phyloP scores from a whole-genome alignment of 2,888 invertebrate species.

The Elysia crispata region DNA sequence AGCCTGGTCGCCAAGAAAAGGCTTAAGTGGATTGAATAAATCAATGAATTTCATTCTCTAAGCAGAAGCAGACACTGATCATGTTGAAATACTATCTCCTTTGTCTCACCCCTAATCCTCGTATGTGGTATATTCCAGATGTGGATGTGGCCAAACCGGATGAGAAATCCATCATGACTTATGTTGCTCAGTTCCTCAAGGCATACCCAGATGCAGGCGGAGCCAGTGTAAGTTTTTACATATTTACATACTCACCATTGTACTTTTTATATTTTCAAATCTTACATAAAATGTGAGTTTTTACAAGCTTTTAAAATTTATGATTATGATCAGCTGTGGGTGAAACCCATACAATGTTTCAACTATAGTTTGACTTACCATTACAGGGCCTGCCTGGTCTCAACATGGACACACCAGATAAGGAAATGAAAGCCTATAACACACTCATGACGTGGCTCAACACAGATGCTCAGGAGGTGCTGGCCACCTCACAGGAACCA shows the following conservation, averaged over 20 bases:
- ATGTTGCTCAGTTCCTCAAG: constrained; percentile 97
- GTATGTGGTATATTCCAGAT: constrained; percentile 80
- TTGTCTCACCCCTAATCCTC: too few species aligned
- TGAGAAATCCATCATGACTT: constrained; percentile 98
- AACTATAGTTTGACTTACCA: neutral
- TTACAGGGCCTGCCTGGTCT: constrained; percentile 51
- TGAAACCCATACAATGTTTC: too few species aligned
- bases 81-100: too few species aligned
- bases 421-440: constrained; percentile 80
- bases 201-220: constrained; percentile 81
- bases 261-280: too few species aligned
- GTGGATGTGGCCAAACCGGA: constrained; percentile 97
- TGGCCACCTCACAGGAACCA: constrained; percentile 71
- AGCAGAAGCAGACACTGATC: too few species aligned
- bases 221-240: constrained; percentile 11
- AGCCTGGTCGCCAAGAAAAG: too few species aligned
- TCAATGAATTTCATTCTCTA: too few species aligned
- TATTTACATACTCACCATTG: too few species aligned
- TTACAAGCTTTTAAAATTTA: too few species aligned
- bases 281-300: too few species aligned
- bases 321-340: too few species aligned
- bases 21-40: too few species aligned
- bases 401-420: constrained; percentile 62
- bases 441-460: constrained; percentile 89
- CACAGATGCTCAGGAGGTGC: constrained; percentile 70